Evolutionary conservation across 2,888 invertebrate species (phyloP).

Genomic region (Rutpela maculata): DNA sequence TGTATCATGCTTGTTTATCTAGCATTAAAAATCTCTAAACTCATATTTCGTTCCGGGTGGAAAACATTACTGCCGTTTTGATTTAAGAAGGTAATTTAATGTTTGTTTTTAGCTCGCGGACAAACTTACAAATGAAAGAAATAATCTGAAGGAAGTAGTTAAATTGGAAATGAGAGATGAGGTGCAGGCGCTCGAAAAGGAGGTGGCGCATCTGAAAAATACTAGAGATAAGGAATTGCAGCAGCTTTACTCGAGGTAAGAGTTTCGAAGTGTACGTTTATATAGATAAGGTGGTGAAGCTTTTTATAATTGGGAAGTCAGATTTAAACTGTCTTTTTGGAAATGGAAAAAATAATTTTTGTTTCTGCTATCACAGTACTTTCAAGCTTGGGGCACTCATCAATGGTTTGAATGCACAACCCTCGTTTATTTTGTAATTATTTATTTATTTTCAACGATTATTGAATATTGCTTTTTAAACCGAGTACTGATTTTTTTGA

Average conservation of each 20-base stretch:
- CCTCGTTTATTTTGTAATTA: no score
- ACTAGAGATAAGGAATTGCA: slow-evolving; percentile 86
- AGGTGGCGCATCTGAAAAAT: slow-evolving; percentile 77
- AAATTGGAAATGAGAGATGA: slow-evolving; percentile 80
- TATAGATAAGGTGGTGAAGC: background rate
- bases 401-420: no score
- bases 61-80: background rate
- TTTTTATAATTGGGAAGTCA: background rate
- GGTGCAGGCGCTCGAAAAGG: slow-evolving; percentile 79
- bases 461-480: no score
- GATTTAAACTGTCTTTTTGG: background rate
- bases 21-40: background rate
- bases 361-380: no score
- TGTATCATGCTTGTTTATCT: background rate
- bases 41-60: background rate
- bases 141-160: slow-evolving; percentile 77
- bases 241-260: slow-evolving; percentile 86
- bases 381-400: no score
- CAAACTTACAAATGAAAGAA: slow-evolving; percentile 76
- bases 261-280: slow-evolving; percentile 34
- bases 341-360: no score
- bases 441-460: no score
- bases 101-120: slow-evolving; percentile 70
- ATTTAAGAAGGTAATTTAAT: background rate
- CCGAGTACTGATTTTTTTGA: no score